Evolutionary conservation across 2,113 vertebrate genomes (phyloP), one percentile per base, ranked within the genome.

Genomic region (Epinephelus moara): DNA sequence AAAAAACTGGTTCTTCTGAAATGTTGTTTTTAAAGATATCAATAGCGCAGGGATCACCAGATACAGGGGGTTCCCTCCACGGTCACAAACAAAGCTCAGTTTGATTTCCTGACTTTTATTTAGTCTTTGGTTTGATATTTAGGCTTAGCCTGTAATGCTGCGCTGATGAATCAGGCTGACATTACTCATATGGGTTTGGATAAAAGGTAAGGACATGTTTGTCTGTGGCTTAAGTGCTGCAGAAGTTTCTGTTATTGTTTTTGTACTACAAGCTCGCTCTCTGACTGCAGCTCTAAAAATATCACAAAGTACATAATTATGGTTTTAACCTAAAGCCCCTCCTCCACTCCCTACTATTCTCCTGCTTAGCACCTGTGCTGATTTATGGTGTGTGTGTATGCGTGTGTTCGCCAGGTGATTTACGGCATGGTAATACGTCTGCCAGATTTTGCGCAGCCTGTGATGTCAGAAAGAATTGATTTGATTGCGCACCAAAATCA

Each of bases 1-100:
- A 56, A 86, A 80, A 90, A 94, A 93, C 91, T 59, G 89, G 89
- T 91, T 93, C 86, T 61, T 63, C 79, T 81, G 76, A 90, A 87
- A 84, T 85, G 77, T 87, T 94, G 88, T 92, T 92, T 80, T 91
- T 90, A 91, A 84, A 92, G 81, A 81, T 86, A 85, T 92, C 88
- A 84, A 66, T 85, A 76, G 88, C 81, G 19, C 81, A 80, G 82
- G 90, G 70, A 94, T 92, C 91, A 88, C 85, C 87, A 79, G 80
- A 64, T 75, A 55, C 56, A n/a, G 67, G 82, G 89, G 89, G 81
- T 92, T 93, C 89, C 91, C 89, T 93, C 37, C 66, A 21, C 62
- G 7, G 25, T 67, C 78, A 52, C 71, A 85, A 83, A 84, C 86
- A 80, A 75, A 78, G 12, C 47, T 61, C 21, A 70, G 71, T 90